Evolutionary conservation across 2,113 vertebrate species (phyloP).

Genomic region (Todiramphus saurophagus): DNA sequence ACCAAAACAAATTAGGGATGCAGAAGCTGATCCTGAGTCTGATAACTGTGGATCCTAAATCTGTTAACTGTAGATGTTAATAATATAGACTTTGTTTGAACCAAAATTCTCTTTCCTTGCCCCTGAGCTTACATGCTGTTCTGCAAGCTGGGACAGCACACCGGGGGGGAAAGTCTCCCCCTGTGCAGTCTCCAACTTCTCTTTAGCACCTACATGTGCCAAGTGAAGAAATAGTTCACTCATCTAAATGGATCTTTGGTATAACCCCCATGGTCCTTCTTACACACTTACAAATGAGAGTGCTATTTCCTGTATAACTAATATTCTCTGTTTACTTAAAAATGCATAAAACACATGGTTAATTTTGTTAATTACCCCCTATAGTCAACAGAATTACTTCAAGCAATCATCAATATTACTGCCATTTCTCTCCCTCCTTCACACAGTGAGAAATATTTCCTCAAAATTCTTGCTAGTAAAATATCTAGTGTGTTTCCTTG

Average conservation of each 20-base stretch:
- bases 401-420: background rate
- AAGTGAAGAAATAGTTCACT: background rate
- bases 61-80: background rate
- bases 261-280: background rate
- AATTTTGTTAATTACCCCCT: constrained; percentile 6
- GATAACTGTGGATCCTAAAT: background rate
- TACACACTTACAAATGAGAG: background rate
- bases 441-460: background rate
- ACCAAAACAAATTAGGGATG: background rate
- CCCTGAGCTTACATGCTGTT: background rate
- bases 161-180: background rate
- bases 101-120: background rate
- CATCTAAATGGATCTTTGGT: background rate
- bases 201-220: background rate
- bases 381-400: background rate
- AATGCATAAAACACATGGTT: background rate
- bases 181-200: background rate
- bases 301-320: background rate
- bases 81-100: background rate
- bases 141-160: background rate
- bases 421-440: background rate
- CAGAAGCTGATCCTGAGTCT: background rate
- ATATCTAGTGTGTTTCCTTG: background rate
- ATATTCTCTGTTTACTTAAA: background rate
- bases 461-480: background rate